Evolutionary conservation across 2,888 invertebrate genomes (phyloP), one percentile per base, ranked within the genome.

Genomic region (Darwinula stevensoni): DNA sequence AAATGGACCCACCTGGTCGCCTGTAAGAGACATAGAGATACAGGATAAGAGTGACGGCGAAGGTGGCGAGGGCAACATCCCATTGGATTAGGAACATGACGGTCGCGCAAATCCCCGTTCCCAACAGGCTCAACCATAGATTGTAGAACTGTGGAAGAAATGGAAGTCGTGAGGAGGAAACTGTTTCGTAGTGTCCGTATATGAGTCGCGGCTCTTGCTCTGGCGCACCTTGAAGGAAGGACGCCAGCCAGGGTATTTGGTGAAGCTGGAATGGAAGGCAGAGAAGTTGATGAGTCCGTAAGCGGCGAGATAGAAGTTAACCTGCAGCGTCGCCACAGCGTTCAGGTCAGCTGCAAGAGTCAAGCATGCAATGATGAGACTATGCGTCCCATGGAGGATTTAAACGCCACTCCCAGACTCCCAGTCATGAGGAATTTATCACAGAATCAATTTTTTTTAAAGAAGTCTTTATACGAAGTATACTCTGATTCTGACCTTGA

Each of bases 51-150:
- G 84, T 74, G 34, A 82, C 63, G 39, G 68, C 67, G 46, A 86
- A 75, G 0, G 86, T 88, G 39, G 84, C 60, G n/a, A 91, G 61
- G 1, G 88, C 84, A 37, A 80, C 78, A 46, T 65, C 59, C 76
- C 84, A 86, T 47, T 78, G 75, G 49, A 88, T 82, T 30, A 88
- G 62, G 50, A 91, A 72, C 88, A 91, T 91, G 38, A 88, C 80
- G 18, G 64, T 65, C 35, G 76, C 67, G 45, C 78, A 80, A 43
- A 73, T 54, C 36, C 76, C 55, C 47, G 78, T 75, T 2, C 86
- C 86, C 30, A 63, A 44, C 32, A 86, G 56, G 34, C 80, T 80
- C 16, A 84, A 43, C 84, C 84, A 88, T 36, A 67, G 68, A 53
- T 84, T 86, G 59, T 80, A 88, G 50, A 69, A 88, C 75, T 76